Base-by-base conservation (phyloP, 1,140 invertebrate species). In the Cyphomyrmex costatus region DNA sequence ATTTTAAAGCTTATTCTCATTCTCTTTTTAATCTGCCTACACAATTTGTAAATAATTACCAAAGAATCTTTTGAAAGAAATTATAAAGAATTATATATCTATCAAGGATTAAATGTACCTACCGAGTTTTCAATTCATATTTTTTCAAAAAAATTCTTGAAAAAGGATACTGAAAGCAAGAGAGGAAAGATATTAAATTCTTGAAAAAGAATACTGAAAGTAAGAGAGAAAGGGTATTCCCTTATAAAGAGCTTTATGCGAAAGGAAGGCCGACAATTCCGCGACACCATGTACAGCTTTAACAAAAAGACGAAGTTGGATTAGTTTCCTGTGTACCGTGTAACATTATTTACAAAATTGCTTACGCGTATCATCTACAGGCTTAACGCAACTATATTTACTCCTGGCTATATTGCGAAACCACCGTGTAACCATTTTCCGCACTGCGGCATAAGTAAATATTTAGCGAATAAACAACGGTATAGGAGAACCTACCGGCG, bases 331-430 rank as follows among this genome's bases (percentile, higher is more conserved):
- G 24, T 56, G 12, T 53, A 24, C 2, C 6, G 30, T n/a, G 60
- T 5, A 65, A 49, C 33, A 46, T 58, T 58, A 82, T 73, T 82
- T 73, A 73, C 66, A 30, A 73, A 60, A 53, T 73, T 82, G 19
- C 74, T 36, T 63, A 65, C 12, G 33, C 14, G n/a, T 51, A 66
- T 51, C 21, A n/a, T 19, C 65, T 16, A 10, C 30, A 3, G 21
- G 36, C 30, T 65, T 56, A 56, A 78, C 42, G 12, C 21, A 33
- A 24, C 33, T 30, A 56, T 71, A 80, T 80, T 80, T 71, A 71
- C 53, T 58, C 24, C 16, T 14, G 46, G 49, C 27, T 56, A 30
- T 36, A 19, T 36, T 27, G 46, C 51, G 30, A 30, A 71, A 71
- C 65, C 70, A 24, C 68, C 36, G 53, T 16, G 19, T 46, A 61